These are phyloP conservation scores for Metopolophium dirhodum DNA, from an alignment of 1,140 invertebrate species.

Conservation along the genomic window DNA sequence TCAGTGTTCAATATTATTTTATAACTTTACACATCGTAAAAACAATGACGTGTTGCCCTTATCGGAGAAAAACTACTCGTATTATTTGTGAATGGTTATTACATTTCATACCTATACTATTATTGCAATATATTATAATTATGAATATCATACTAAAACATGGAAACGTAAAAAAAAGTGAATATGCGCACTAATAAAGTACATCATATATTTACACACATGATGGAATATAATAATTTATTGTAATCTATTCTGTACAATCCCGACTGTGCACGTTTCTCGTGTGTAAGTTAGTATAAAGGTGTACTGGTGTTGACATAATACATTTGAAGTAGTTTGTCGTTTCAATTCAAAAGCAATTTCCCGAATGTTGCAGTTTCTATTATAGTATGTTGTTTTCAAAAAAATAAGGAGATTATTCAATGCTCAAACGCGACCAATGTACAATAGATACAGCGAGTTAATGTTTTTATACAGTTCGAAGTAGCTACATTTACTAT, in stretches of 20 bases:
- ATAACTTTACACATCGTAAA: neutral
- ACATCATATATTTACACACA: neutral
- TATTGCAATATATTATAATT: too few relatives aligned
- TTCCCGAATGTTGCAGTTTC: neutral
- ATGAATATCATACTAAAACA: too few relatives aligned
- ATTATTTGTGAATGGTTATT: too few relatives aligned
- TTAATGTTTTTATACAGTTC: neutral
- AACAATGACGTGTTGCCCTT: too few relatives aligned
- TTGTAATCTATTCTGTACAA: neutral
- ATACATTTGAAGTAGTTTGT: neutral
- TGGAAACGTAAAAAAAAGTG: too few relatives aligned
- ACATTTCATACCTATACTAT: too few relatives aligned
- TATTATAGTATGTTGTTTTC: neutral
- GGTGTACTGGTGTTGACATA: neutral
- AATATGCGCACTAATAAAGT: neutral
- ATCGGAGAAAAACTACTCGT: too few relatives aligned
- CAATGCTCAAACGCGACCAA: neutral
- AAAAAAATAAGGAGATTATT: neutral
- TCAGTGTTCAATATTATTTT: too few relatives aligned
- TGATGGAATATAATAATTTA: neutral
- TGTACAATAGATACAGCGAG: neutral
- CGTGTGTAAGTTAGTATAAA: neutral
- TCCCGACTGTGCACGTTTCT: neutral
- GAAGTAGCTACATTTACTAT: neutral
- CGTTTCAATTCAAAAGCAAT: too few relatives aligned